Evolutionary conservation across 2,888 invertebrate species (phyloP).

Genomic region (Phyto melanocephala): DNA sequence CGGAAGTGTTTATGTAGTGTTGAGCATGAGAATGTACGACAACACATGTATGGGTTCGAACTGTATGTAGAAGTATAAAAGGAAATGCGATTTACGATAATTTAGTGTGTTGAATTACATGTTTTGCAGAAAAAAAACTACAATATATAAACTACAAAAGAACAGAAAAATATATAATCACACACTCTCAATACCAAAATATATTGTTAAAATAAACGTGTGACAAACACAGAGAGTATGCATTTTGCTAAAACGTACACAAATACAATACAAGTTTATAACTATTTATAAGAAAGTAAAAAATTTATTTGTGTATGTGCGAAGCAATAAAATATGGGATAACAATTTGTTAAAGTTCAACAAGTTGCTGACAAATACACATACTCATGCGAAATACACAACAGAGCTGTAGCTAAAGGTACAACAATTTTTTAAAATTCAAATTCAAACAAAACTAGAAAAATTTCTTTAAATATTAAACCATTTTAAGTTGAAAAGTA

Average conservation of each 20-base stretch:
- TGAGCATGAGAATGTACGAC: constrained; percentile 43
- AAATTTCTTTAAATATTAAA: constrained; percentile 19
- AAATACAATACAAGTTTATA: constrained; percentile 35
- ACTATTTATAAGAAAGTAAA: background rate
- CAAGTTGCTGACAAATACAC: constrained; percentile 62
- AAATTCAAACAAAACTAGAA: constrained; percentile 18
- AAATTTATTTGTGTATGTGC: background rate
- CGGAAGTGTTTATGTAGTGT: constrained; percentile 63
- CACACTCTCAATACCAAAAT: background rate
- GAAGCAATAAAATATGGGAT: constrained; percentile 62
- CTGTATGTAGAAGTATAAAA: constrained; percentile 34
- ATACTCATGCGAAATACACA: background rate
- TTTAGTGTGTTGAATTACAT: constrained; percentile 62
- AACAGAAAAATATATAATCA: constrained; percentile 10
- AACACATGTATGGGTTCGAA: constrained; percentile 42
- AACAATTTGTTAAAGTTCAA: constrained; percentile 68
- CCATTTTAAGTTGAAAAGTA: background rate
- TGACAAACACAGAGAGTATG: constrained; percentile 22
- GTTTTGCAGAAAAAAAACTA: constrained; percentile 35
- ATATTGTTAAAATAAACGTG: constrained; percentile 29
- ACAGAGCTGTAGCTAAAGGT: background rate
- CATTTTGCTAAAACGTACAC: background rate
- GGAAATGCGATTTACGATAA: constrained; percentile 65
- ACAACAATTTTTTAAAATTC: constrained; percentile 22
- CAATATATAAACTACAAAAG: constrained; percentile 37